A percentile compares a stretch with the other conserved stretches of the same genome.
phyloP scores from a whole-genome alignment of 2,113 vertebrate genomes.

The Rhizomys pruinosus region DNA sequence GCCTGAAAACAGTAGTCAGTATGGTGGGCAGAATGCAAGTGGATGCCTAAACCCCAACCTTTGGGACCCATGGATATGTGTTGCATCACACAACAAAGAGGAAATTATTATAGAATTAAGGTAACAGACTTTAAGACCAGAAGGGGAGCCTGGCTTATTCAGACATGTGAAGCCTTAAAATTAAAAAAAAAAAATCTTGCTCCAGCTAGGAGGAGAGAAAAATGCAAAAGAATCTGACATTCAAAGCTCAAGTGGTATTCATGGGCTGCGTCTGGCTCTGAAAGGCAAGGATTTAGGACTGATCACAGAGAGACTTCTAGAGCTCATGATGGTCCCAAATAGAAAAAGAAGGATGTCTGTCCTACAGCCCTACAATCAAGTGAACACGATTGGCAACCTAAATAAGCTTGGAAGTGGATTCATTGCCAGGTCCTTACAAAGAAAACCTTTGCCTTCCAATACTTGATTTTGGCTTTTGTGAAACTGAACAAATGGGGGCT shows the following conservation, averaged over 20 bases:
- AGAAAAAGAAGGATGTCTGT: neutral
- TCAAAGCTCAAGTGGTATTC: neutral
- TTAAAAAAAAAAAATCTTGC: conserved; percentile 1
- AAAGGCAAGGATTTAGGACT: neutral
- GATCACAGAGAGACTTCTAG: neutral
- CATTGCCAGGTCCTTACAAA: neutral
- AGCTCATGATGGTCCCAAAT: neutral
- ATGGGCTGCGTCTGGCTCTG: neutral
- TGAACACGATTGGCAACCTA: neutral
- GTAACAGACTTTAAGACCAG: neutral
- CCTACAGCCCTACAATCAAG: neutral
- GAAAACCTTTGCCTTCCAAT: neutral
- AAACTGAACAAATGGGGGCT: neutral
- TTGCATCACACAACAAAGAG: neutral
- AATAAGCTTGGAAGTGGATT: neutral
- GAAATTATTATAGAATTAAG: neutral
- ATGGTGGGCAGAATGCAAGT: neutral
- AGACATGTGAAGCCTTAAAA: too few relatives aligned
- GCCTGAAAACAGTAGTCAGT: neutral
- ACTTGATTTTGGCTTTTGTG: neutral
- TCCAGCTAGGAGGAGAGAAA: neutral
- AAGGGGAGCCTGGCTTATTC: neutral
- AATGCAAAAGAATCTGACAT: neutral
- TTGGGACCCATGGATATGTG: neutral
- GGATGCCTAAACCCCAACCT: neutral